Evolutionary conservation across 2,113 vertebrate genomes (phyloP).

Genomic region (Phalacrocorax brasilianus): DNA sequence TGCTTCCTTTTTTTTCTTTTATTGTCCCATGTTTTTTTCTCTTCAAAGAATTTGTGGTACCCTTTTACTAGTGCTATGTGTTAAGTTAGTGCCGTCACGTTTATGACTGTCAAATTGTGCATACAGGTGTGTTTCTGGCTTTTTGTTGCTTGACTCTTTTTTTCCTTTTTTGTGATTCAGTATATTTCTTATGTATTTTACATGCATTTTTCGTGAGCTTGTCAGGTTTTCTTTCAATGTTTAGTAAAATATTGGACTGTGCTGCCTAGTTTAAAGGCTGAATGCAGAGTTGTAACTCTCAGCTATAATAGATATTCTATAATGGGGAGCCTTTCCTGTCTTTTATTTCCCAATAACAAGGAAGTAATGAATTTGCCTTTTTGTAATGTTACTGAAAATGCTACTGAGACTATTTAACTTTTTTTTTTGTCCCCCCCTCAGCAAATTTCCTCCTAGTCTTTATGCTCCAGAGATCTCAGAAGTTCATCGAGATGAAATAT

Average conservation of each 20-base stretch:
- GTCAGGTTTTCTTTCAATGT: not conserved
- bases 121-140: not conserved
- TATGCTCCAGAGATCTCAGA: conserved; percentile 71
- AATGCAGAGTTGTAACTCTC: not conserved
- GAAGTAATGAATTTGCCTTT: not conserved
- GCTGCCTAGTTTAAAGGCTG: not conserved
- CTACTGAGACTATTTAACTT: not conserved
- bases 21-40: not conserved
- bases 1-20: not conserved
- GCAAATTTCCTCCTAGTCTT: conserved; percentile 87
- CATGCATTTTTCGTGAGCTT: not conserved
- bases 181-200: not conserved
- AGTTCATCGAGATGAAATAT: conserved; percentile 81
- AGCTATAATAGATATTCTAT: not conserved
- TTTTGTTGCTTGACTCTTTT: not conserved
- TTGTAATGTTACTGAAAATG: not conserved
- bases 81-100: not conserved
- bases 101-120: not conserved
- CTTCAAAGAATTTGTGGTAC: not conserved
- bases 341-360: not conserved
- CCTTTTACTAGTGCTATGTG: not conserved
- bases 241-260: not conserved
- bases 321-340: not conserved
- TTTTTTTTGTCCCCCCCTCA: conserved; percentile 8
- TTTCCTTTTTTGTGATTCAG: not conserved